Base-by-base conservation (phyloP, 92 coral and sea anemone genomes). In the Porites cylindrica region DNA sequence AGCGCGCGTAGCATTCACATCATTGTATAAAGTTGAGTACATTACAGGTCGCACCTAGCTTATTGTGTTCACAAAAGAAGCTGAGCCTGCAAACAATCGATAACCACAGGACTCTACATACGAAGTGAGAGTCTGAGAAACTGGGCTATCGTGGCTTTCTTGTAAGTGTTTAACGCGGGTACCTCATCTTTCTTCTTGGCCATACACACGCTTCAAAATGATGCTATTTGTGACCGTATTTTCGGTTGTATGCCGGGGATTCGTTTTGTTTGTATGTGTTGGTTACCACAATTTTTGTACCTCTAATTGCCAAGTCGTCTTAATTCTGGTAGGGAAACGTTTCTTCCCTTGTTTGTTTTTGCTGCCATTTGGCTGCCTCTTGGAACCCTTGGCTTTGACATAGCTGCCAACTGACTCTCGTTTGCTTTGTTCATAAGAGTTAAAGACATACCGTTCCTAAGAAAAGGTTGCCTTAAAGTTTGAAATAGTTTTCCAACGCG, bases 391-490 rank as follows among this genome's bases (percentile, higher is more conserved):
- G 72, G 32, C 61, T 9, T 69, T 81, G 50, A 86, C 70, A 70
- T 50, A 86, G 14, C 62, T 80, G 54, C 66, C 85, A 23, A 76
- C 75, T 17, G 82, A 59, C 71, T 85, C 84, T 47, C 72, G 77
- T 14, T 32, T 24, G 52, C 66, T 77, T 51, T 76, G 84, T 20
- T 7, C 54, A 54, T 59, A 85, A 9, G 65, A 51, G 54, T 85
- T 85, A 67, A 85, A 74, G 26, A 63, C 52, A 43, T 20, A 85
- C 67, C 61, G 63, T 52, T 67, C 91, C 65, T 86, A 90, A 20
- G 47, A 90, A 82, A 18, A 90, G 79, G 29, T 90, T 93, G 66
- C 83, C 70, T 18, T 82, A 66, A 20, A 93, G 86, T 23, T 89
- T 84, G 87, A 92, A 88, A 63, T 88, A 82, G 5, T 21, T 67